phyloP scores from a whole-genome alignment of 2,113 vertebrate genomes.

The Laterallus jamaicensis region DNA sequence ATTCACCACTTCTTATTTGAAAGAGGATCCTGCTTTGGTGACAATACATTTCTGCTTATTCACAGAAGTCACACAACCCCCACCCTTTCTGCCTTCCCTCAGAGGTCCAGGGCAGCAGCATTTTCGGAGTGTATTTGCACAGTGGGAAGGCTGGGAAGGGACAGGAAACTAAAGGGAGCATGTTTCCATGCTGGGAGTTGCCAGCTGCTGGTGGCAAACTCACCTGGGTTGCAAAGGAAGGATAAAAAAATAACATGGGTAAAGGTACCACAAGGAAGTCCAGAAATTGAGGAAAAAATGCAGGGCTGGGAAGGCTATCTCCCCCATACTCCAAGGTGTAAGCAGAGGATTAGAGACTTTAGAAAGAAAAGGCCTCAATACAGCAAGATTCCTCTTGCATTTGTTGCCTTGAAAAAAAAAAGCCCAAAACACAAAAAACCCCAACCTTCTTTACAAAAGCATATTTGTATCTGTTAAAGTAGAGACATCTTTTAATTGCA shows the following conservation, averaged over 20 bases:
- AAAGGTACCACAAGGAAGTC: not conserved
- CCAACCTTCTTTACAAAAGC: not conserved
- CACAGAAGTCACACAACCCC: constrained; percentile 35
- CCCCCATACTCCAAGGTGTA: not conserved
- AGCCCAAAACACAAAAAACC: not conserved
- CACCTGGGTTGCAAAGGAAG: not conserved
- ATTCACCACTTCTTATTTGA: constrained; percentile 30
- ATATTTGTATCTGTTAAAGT: not conserved
- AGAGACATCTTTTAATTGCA: not conserved
- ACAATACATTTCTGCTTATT: constrained; percentile 35
- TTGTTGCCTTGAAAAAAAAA: not conserved
- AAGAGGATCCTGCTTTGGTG: constrained; percentile 27
- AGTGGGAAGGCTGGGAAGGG: not conserved
- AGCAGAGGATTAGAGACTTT: not conserved
- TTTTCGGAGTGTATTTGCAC: not conserved
- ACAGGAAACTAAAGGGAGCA: not conserved
- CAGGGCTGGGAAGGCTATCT: not conserved
- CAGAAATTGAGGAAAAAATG: constrained; percentile 3
- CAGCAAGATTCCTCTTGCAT: not conserved
- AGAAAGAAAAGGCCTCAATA: not conserved
- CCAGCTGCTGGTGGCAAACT: not conserved
- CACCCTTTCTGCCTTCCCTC: constrained; percentile 45
- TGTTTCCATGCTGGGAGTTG: not conserved
- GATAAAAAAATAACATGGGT: not conserved
- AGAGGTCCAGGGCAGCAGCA: not conserved